Base-by-base conservation (phyloP, 1,140 invertebrate species). In the Trachymyrmex septentrionalis region DNA sequence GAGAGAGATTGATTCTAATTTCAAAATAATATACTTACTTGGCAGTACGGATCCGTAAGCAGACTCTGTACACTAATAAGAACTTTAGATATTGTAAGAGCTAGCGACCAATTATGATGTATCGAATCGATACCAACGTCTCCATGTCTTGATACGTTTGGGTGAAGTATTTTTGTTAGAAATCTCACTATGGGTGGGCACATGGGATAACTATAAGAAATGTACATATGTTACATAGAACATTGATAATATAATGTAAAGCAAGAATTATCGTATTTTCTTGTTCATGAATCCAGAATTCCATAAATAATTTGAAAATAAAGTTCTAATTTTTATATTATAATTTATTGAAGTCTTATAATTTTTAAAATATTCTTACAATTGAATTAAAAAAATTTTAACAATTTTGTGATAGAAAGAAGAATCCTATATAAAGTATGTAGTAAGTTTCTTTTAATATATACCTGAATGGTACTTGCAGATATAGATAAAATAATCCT, bases 61-160 rank as follows among this genome's bases (percentile, higher is more conserved):
- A 99, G 95, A 91, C 98, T 99, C 96, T 99, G 98, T 75, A 99
- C 97, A 80, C 98, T 98, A 66, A 98, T 97, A 76, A 99, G 96
- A 63, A 98, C 97, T 93, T 99, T 99, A 61, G 98, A 97, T 93
- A 99, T 97, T 16, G 98, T 99, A 34, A 99, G 95, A 14, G 98
- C 98, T 73, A 99, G 95, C 53, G 98, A 99, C 99, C 99, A 99
- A 95, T 99, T 99, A 94, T 99, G 98, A 92, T 98, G 98, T 92
- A 99, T 98, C 16, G 98, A 99, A 95, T 99, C 99, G 85, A 99
- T 98, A 50, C 98, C 98, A 85, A 99, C 98, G 95, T 99, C 98
- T n/a, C 98, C 99, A 94, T 99, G 98, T 14, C 98, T 96, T 34
- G 98, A 99, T 48, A 99, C 97, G 95, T 99, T 99, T 4, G 99